Conservation (phyloP, 2,888 invertebrate genomes). For the Zygogramma bicolorata region DNA sequence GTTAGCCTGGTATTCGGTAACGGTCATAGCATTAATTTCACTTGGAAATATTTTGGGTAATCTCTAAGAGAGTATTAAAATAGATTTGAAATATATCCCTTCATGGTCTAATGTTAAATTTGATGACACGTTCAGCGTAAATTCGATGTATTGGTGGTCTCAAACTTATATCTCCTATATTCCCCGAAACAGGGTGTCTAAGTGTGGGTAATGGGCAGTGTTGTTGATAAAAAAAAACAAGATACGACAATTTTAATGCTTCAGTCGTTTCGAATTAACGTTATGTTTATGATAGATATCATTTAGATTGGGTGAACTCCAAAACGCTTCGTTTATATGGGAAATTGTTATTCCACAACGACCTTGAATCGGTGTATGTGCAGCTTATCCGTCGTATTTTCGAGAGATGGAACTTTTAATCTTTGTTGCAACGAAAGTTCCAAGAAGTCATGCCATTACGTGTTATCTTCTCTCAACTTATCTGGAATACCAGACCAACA, state of each 20-base stretch:
- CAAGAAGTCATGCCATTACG: not conserved
- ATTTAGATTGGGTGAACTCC: not conserved
- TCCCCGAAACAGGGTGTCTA: not conserved
- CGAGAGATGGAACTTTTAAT: too few relatives aligned
- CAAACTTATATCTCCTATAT: too few relatives aligned
- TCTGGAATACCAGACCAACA: not conserved
- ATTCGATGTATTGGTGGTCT: not conserved
- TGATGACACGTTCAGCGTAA: not conserved
- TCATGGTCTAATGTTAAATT: too few relatives aligned
- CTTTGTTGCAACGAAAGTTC: too few relatives aligned
- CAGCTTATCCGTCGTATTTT: too few relatives aligned
- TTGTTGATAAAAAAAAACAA: not conserved
- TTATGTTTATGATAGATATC: not conserved
- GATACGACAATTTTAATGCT: not conserved
- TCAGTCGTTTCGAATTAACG: not conserved
- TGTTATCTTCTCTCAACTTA: not conserved
- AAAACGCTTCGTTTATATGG: not conserved
- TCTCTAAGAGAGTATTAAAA: not conserved
- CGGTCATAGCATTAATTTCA: too few relatives aligned
- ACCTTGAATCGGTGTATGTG: not conserved
- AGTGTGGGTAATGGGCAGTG: not conserved
- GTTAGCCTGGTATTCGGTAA: too few relatives aligned
- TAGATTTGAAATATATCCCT: not conserved
- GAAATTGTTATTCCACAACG: not conserved
- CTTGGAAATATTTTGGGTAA: not conserved